A percentile compares a stretch with the other conserved stretches of the same genome.
phyloP scores from a whole-genome alignment of 2,888 invertebrate genomes.

The Amorpha juglandis region DNA sequence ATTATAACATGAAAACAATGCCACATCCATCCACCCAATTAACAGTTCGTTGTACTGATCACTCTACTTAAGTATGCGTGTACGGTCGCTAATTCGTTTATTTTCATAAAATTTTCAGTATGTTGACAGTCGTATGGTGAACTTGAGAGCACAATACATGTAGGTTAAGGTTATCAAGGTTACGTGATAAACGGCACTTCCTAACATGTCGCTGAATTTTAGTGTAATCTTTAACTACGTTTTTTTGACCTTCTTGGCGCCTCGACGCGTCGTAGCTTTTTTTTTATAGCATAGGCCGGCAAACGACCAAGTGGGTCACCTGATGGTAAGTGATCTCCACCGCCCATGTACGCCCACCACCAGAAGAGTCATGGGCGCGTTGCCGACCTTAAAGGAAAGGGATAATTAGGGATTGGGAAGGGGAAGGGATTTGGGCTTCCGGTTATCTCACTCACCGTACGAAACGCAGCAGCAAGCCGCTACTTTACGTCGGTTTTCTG shows the following conservation, averaged over 20 bases:
- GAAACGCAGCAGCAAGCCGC: no score
- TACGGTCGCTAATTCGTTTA: slow-evolving; percentile 19
- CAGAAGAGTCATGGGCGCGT: no score
- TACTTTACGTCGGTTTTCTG: no score
- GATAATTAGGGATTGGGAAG: no score
- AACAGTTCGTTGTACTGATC: not conserved
- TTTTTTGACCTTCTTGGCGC: not conserved
- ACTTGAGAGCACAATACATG: slow-evolving; percentile 18
- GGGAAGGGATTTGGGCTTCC: no score
- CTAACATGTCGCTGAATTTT: not conserved
- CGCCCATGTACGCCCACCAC: no score
- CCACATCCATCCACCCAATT: not conserved
- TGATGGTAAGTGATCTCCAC: no score
- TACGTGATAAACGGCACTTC: slow-evolving; percentile 14
- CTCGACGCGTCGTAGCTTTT: no score
- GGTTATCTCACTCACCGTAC: no score
- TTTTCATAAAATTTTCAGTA: slow-evolving; percentile 24
- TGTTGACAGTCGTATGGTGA: slow-evolving; percentile 18
- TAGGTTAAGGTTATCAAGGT: slow-evolving; percentile 25
- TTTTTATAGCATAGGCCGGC: no score
- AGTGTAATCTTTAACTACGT: not conserved
- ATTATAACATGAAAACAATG: not conserved
- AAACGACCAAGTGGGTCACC: no score
- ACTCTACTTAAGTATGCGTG: not conserved
- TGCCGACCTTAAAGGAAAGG: no score